Evolutionary conservation across 2,113 vertebrate genomes (phyloP).

Genomic region (Corydoras maculifer): DNA sequence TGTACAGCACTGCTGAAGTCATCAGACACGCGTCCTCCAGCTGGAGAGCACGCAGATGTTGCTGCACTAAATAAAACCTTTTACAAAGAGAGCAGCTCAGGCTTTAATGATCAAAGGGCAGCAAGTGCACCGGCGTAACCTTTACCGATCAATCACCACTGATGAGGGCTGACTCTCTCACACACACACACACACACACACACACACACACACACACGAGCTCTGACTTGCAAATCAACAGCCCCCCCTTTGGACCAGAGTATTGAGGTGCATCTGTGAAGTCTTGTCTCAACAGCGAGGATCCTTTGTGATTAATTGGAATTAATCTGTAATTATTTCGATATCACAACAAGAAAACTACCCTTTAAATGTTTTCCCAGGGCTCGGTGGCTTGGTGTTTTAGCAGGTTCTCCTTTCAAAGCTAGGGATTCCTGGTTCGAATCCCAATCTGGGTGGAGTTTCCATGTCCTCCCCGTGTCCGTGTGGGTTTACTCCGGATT

Average conservation of each 20-base stretch:
- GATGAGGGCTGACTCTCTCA: too few relatives aligned
- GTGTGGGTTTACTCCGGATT: too few relatives aligned
- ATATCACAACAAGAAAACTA: too few relatives aligned
- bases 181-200: not conserved
- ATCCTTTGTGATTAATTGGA: too few relatives aligned
- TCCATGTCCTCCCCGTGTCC: too few relatives aligned
- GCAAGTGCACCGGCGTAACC: slow-evolving; percentile 5
- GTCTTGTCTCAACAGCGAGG: too few relatives aligned
- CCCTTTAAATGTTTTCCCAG: too few relatives aligned
- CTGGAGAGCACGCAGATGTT: not conserved
- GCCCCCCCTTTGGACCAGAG: slow-evolving; percentile 19
- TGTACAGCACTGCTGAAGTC: not conserved
- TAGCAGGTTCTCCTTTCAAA: too few relatives aligned
- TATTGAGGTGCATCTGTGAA: not conserved
- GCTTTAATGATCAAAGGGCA: slow-evolving; percentile 25
- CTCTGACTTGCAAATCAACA: slow-evolving; percentile 18
- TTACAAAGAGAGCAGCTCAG: slow-evolving; percentile 17
- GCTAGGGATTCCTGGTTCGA: too few relatives aligned
- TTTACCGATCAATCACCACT: slow-evolving; percentile 31
- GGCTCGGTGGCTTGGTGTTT: too few relatives aligned
- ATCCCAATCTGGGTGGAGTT: too few relatives aligned
- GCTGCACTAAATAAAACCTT: not conserved
- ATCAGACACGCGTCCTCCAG: not conserved
- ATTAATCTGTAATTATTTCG: too few relatives aligned
- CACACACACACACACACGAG: slow-evolving; percentile 2